These are phyloP conservation scores for Laspeyria flexula DNA, from an alignment of 2,888 invertebrate species.

Conservation along the genomic window DNA sequence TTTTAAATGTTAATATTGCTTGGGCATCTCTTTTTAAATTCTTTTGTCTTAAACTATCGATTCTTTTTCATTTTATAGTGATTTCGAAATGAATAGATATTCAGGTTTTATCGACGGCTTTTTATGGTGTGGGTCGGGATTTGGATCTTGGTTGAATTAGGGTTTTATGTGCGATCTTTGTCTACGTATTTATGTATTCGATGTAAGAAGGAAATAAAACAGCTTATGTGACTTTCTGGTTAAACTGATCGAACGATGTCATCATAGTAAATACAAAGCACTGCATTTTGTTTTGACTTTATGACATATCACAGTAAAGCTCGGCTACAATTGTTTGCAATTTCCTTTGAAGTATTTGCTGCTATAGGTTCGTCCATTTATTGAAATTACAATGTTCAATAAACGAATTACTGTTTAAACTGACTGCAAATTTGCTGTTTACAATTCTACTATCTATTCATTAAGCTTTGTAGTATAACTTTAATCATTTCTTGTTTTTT, in stretches of 20 bases:
- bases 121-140: constrained; percentile 42
- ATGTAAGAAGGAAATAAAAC: constrained; percentile 37
- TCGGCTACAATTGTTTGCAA: background rate
- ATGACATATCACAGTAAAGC: background rate
- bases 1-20: constrained; percentile 4
- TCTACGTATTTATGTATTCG: constrained; percentile 40
- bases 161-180: constrained; percentile 45
- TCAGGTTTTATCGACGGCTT: constrained; percentile 39
- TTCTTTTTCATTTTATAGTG: constrained; percentile 45
- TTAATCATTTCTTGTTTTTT: no score
- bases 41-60: constrained; percentile 44
- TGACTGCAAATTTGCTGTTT: no score
- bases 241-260: constrained; percentile 9
- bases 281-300: background rate
- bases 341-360: background rate
- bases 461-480: no score
- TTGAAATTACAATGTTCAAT: no score
- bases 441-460: no score
- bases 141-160: constrained; percentile 36
- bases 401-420: no score
- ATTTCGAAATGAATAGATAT: constrained; percentile 44
- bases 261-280: background rate
- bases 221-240: constrained; percentile 29
- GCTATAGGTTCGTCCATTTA: no score
- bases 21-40: constrained; percentile 17